These are phyloP conservation scores for Rhynchonema sp. DNA, from an alignment of 2,888 invertebrate species.

Conservation along the genomic window DNA sequence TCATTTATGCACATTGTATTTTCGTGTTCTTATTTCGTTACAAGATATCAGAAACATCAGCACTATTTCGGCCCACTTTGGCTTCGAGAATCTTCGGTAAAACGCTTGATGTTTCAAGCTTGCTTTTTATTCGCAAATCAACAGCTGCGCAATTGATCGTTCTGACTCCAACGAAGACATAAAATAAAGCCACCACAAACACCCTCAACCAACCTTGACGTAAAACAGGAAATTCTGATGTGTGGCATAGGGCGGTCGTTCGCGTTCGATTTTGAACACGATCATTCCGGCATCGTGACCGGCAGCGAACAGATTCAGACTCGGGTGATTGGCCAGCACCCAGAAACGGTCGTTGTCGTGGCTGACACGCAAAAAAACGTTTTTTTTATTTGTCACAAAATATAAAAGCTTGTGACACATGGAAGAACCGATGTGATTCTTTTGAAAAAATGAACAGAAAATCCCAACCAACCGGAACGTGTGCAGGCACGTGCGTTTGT, in stretches of 20 bases:
- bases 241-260: constrained; percentile 83
- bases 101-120: too few species aligned
- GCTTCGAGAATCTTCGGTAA: too few species aligned
- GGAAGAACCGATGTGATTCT: not conserved
- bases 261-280: constrained; percentile 74
- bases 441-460: not conserved
- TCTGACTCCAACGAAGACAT: too few species aligned
- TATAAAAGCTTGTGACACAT: not conserved
- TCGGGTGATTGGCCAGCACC: constrained; percentile 84
- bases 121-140: too few species aligned
- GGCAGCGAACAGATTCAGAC: constrained; percentile 90
- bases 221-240: constrained; percentile 82
- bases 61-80: too few species aligned
- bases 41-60: too few species aligned
- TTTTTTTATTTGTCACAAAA: not conserved
- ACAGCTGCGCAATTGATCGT: too few species aligned
- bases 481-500: constrained; percentile 69
- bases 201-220: constrained; percentile 43
- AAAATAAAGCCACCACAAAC: not conserved
- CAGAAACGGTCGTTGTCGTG: constrained; percentile 92
- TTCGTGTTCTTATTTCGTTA: too few species aligned
- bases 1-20: too few species aligned
- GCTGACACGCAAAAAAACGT: constrained; percentile 26
- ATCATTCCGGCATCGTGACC: constrained; percentile 95
- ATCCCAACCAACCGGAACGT: constrained; percentile 46